Base-by-base conservation (phyloP, 2,888 invertebrate species). In the Rotaria macrura region DNA sequence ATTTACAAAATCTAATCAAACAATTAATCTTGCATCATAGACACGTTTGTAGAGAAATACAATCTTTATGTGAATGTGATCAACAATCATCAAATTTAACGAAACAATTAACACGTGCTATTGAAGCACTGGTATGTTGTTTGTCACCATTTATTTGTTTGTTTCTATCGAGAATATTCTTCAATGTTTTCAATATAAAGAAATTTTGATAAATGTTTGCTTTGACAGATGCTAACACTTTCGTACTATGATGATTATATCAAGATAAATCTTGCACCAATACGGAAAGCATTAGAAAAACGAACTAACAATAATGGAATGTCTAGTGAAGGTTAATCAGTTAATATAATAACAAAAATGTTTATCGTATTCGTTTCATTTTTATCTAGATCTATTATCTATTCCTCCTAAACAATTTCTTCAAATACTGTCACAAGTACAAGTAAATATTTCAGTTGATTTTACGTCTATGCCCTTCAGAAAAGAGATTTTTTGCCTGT, bases 341-440 rank as follows among this genome's bases (percentile, higher is more conserved):
- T 25, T 25, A 43, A 23, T 23, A 25, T 5, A 38, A 25, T 3
- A n/a, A 40, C 0, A 40, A 23, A 23, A 38, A 65, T 14, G n/a
- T 65, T 29, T 34, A 6, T 9, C 0, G 14, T 65, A 47, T 47
- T 47, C 14, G 9, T 47, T 12, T 47, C 47, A 12, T 47, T 43
- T 43, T 3, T 49, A 38, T 5, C 14, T 65, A 79, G 79, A 79
- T 43, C 40, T 79, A 23, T 43, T 79, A 43, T 79, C 43, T 25
- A 43, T 79, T 43, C 79, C 79, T 14, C 25, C 79, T 10, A 79
- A 79, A n/a, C 79, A 79, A 43, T 79, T 79, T 43, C 79, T 79
- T 79, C 79, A 79, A 43, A 79, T 79, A 12, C 43, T 79, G 25
- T 79, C 79, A 14, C 79, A 79, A 79, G 79, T 79, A 14, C 79